phyloP scores from a whole-genome alignment of 1,140 invertebrate species.

The Drosophila mayri region DNA sequence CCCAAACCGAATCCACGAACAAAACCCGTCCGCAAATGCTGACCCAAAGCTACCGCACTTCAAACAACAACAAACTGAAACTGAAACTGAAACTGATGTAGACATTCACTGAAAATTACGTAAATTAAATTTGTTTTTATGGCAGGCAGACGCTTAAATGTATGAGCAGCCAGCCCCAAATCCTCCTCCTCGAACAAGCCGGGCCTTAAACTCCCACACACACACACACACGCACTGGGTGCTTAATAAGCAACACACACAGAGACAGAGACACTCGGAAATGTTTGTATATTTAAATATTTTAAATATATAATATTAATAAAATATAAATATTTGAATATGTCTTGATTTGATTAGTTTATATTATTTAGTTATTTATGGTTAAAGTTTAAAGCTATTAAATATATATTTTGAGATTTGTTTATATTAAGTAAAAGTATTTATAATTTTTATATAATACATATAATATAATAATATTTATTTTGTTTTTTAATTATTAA shows the following conservation, averaged over 20 bases:
- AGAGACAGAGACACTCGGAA: constrained; percentile 1
- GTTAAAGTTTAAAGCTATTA: too few species aligned
- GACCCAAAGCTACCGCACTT: constrained; percentile 59
- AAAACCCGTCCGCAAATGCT: constrained; percentile 10
- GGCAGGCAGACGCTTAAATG: constrained; percentile 68
- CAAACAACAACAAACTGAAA: constrained; percentile 56
- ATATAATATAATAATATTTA: not conserved
- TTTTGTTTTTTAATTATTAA: not conserved
- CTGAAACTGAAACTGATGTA: constrained; percentile 76
- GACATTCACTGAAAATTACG: constrained; percentile 82
- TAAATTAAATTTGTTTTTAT: constrained; percentile 84
- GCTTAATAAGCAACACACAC: constrained; percentile 66
- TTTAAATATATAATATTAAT: not conserved
- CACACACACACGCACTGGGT: constrained; percentile 36
- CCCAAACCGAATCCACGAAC: not conserved
- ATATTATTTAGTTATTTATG: too few species aligned
- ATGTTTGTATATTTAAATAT: not conserved
- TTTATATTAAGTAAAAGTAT: too few species aligned
- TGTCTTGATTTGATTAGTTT: too few species aligned
- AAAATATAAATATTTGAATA: too few species aligned
- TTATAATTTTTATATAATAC: too few species aligned
- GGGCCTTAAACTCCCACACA: constrained; percentile 4
- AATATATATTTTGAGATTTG: not conserved
- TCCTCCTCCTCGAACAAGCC: constrained; percentile 13
- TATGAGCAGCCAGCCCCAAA: constrained; percentile 14